Base-by-base conservation (phyloP, 1,140 invertebrate genomes). In the Physella acuta region DNA sequence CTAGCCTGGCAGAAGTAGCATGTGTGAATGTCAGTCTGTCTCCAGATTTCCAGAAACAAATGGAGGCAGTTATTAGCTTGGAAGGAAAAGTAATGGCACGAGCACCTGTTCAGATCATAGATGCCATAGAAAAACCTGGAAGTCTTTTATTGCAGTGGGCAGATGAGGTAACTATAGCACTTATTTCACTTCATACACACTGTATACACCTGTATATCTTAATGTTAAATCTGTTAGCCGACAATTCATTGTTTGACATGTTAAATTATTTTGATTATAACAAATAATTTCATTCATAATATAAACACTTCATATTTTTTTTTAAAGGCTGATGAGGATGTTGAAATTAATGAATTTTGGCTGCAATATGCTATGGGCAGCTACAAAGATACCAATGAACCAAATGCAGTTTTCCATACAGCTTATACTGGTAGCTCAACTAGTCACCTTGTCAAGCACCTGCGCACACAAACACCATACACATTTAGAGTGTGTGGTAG, bases 401-500 rank as follows among this genome's bases (percentile, higher is more conserved):
- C 59, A 33, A 76, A 69, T 68, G 68, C 71, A 36, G 72, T 76
- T 71, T 82, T 79, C 76, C 77, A 81, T 67, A 77, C 74, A 36
- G 76, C 71, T 14, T 82, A 82, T 65, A 71, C 68, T 14, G 81
- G 81, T 44, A 74, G 75, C 36, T 62, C 73, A 14, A 79, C 72
- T n/a, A 70, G 55, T 20, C 73, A 73, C 63, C 72, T 76, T 11
- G 75, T 83, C n/a, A 77, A 74, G 68, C 76, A 79, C 36, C 70
- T 83, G n/a, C 70, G 73, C 16, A 75, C 75, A 11, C 71, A 75
- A 64, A 73, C 49, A 17, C 70, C 73, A 20, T 83, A 82, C 70
- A 78, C 82, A 24, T 80, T 83, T 74, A 73, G 80, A 34, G 78
- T 82, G 11, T 69, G 78, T 49, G 78, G 80, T 30, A 73, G 79